Base-by-base conservation (phyloP, 2,888 invertebrate genomes). In the Trichopria drosophilae region DNA sequence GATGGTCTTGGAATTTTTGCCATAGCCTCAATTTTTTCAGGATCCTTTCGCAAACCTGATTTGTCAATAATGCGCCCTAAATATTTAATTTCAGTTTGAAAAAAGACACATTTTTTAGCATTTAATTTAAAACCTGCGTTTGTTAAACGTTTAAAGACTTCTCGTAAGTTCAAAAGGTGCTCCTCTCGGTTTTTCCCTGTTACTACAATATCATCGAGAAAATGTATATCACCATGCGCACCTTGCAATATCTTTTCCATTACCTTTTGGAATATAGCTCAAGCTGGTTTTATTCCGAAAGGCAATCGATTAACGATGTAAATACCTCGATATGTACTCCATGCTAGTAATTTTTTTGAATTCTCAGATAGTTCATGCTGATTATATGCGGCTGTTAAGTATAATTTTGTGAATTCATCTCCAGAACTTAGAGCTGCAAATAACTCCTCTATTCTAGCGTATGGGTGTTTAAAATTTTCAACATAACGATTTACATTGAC, bases 231-330 rank as follows among this genome's bases (percentile, higher is more conserved):
- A 4, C 55, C 52, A 5, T 29, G 28, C n/a, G 64, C 55, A 4
- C 60, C 65, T 19, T 42, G 23, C 13, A 68, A 51, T 29, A 68
- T 48, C 5, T 60, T 56, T 39, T 71, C 68, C 49, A 69, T 60
- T 7, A 60, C 56, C 52, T 55, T 58, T 41, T 70, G 67, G 53
- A 70, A 71, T 50, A 71, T 68, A 70, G 67, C 12, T 67, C 63
- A 13, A 68, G 70, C 68, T 10, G 68, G 65, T 20, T 69, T 66
- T 2, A 28, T 64, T 4, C 71, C 71, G 57, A 66, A 70, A 10
- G 69, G 63, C 10, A 70, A 50, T 45, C 68, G 43, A 31, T 60
- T 51, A 44, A 63, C 51, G 6, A 31, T 28, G 42, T 45, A 60
- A 13, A 59, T 46, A 3, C 60, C 59, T 9, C 24, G 50, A 16